A percentile compares a stretch with the other conserved stretches of the same genome.
These are phyloP conservation scores for Cheilosia vulpina DNA, from an alignment of 2,888 invertebrate genomes.

Conservation along the genomic window DNA sequence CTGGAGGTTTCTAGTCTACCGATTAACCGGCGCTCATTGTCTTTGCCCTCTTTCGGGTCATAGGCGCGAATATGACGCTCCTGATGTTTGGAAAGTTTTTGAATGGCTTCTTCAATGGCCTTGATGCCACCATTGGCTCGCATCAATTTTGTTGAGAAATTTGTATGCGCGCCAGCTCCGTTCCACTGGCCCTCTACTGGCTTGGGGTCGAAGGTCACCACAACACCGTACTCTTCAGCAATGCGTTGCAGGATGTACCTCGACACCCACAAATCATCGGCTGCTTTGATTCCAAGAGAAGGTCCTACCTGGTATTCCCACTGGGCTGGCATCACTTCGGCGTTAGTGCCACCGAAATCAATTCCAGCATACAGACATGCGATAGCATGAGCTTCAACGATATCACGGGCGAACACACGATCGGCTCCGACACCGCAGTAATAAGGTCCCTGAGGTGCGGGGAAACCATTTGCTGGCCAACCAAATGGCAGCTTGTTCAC, in stretches of 20 bases:
- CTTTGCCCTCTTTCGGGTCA: slow-evolving; percentile 90
- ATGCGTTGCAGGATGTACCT: slow-evolving; percentile 86
- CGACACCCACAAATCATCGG: slow-evolving; percentile 87
- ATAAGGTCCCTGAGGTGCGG: slow-evolving; percentile 90
- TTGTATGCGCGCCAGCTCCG: slow-evolving; percentile 96
- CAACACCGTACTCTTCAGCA: slow-evolving; percentile 86
- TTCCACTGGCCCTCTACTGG: slow-evolving; percentile 92
- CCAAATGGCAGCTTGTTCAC: slow-evolving; percentile 87
- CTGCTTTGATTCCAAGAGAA: slow-evolving; percentile 86
- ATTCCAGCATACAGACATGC: slow-evolving; percentile 91
- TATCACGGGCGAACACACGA: slow-evolving; percentile 90
- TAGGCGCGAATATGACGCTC: slow-evolving; percentile 90
- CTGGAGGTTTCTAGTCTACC: slow-evolving; percentile 91
- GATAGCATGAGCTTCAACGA: slow-evolving; percentile 90
- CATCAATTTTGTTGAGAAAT: slow-evolving; percentile 95
- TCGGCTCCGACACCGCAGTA: slow-evolving; percentile 93
- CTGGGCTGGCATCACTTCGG: slow-evolving; percentile 93
- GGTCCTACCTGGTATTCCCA: slow-evolving; percentile 89
- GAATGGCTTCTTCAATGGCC: slow-evolving; percentile 90
- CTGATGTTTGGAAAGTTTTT: slow-evolving; percentile 89
- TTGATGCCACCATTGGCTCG: slow-evolving; percentile 88
- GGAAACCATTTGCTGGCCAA: slow-evolving; percentile 89
- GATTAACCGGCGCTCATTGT: slow-evolving; percentile 90
- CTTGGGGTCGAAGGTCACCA: slow-evolving; percentile 86
- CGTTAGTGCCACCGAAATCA: slow-evolving; percentile 90